These are phyloP conservation scores for Neodiprion pinetum DNA, from an alignment of 1,140 invertebrate species.

Conservation along the genomic window DNA sequence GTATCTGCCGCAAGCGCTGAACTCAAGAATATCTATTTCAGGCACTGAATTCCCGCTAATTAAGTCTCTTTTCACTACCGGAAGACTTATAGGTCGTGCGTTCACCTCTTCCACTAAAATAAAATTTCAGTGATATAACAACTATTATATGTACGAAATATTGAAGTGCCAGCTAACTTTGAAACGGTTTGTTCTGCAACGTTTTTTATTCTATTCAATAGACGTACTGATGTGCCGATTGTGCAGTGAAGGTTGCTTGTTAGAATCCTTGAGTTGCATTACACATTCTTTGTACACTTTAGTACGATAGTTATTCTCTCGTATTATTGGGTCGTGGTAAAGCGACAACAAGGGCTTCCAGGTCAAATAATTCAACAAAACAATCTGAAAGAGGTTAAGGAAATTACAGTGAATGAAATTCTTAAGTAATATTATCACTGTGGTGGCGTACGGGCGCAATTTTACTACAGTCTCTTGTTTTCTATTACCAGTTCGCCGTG, in stretches of 20 bases:
- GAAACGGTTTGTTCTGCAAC: no score
- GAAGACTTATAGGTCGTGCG: slow-evolving; percentile 51
- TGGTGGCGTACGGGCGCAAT: neutral
- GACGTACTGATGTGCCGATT: slow-evolving; percentile 47
- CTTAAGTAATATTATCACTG: neutral
- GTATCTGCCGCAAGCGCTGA: slow-evolving; percentile 54
- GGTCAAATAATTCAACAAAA: slow-evolving; percentile 53
- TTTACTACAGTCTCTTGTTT: slow-evolving; percentile 5
- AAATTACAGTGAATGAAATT: slow-evolving; percentile 13
- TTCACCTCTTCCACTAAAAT: slow-evolving; percentile 52
- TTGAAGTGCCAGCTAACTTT: no score
- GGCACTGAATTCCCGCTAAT: slow-evolving; percentile 37
- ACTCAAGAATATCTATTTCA: slow-evolving; percentile 51
- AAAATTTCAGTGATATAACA: slow-evolving; percentile 15
- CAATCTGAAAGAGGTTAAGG: slow-evolving; percentile 38
- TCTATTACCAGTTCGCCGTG: slow-evolving; percentile 53
- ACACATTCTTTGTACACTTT: slow-evolving; percentile 53
- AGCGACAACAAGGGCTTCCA: slow-evolving; percentile 53
- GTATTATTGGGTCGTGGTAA: slow-evolving; percentile 50
- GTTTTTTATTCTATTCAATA: neutral
- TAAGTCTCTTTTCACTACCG: slow-evolving; percentile 44
- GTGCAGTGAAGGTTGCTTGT: slow-evolving; percentile 27
- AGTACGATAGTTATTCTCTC: slow-evolving; percentile 46
- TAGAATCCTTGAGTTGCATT: slow-evolving; percentile 38
- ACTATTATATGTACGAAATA: slow-evolving; percentile 7